Percentiles rank a stretch among this genome's conserved stretches.
These are phyloP conservation scores for Pardalotus punctatus DNA, from an alignment of 2,113 vertebrate species.

Conservation along the genomic window DNA sequence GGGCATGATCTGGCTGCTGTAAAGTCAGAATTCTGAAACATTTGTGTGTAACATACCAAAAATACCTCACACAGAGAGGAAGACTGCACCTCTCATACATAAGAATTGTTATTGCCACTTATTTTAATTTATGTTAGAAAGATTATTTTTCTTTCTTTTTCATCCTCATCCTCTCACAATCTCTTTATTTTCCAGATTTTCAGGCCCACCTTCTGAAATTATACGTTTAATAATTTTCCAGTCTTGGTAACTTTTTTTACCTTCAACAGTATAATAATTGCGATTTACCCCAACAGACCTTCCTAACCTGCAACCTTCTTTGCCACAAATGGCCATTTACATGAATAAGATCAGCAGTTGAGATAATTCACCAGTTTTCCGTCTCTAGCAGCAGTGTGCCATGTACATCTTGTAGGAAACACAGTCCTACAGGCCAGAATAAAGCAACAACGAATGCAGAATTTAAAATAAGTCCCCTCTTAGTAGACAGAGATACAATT, in stretches of 20 bases:
- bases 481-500: not conserved
- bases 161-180: not conserved
- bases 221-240: not conserved
- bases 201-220: not conserved
- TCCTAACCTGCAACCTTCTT: not conserved
- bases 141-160: not conserved
- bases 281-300: not conserved
- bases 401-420: not conserved
- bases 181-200: not conserved
- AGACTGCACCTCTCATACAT: accelerated
- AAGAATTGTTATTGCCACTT: not conserved
- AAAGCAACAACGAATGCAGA: not conserved
- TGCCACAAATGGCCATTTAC: not conserved
- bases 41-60: not conserved
- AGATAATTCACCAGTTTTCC: not conserved
- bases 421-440: not conserved
- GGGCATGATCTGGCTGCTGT: not conserved
- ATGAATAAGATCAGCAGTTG: not conserved
- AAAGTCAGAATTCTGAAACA: not conserved
- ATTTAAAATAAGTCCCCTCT: not conserved
- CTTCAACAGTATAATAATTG: not conserved
- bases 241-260: not conserved
- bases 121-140: not conserved
- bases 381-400: not conserved
- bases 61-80: not conserved